phyloP scores from a whole-genome alignment of 2,888 invertebrate genomes.

The Agrilus cyanescens region DNA sequence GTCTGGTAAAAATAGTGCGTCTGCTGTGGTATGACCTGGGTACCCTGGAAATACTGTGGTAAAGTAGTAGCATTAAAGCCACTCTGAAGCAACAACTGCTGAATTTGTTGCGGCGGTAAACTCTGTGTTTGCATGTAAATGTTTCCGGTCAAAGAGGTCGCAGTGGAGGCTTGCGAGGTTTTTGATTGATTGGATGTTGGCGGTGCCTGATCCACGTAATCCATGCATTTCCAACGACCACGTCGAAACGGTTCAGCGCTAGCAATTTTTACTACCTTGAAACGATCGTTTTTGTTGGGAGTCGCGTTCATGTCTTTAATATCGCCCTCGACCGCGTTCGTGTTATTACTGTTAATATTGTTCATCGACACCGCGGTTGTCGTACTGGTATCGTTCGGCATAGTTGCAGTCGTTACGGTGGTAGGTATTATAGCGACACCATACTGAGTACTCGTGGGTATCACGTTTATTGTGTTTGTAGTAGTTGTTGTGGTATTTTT shows the following conservation, averaged over 20 bases:
- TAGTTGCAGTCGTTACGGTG: slow-evolving; percentile 16
- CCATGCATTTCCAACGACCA: slow-evolving; percentile 68
- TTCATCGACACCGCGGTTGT: slow-evolving; percentile 21
- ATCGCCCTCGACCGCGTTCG: slow-evolving; percentile 36
- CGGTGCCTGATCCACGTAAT: slow-evolving; percentile 56
- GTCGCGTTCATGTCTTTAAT: slow-evolving; percentile 43
- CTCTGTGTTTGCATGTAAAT: slow-evolving; percentile 35
- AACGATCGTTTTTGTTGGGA: slow-evolving; percentile 46
- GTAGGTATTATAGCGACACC: slow-evolving; percentile 48
- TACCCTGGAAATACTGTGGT: slow-evolving; percentile 16
- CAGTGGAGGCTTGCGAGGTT: slow-evolving; percentile 8
- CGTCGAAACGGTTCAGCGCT: slow-evolving; percentile 63
- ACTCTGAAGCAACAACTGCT: slow-evolving; percentile 34
- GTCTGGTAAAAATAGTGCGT: slow-evolving; percentile 33
- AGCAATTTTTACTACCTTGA: slow-evolving; percentile 69
- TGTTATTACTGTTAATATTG: slow-evolving; percentile 30
- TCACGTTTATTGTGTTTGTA: slow-evolving; percentile 36
- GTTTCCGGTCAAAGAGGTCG: slow-evolving; percentile 15
- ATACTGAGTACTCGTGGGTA: slow-evolving; percentile 54
- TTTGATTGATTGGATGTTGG: slow-evolving; percentile 19
- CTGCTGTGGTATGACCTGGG: slow-evolving; percentile 30
- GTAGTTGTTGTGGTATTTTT: slow-evolving; percentile 16
- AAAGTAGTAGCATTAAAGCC: slow-evolving; percentile 22
- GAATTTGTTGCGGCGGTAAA: slow-evolving; percentile 37
- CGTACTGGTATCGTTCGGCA: slow-evolving; percentile 20